Conservation (phyloP, 1,140 invertebrate species). For the Drosophila leontia region DNA sequence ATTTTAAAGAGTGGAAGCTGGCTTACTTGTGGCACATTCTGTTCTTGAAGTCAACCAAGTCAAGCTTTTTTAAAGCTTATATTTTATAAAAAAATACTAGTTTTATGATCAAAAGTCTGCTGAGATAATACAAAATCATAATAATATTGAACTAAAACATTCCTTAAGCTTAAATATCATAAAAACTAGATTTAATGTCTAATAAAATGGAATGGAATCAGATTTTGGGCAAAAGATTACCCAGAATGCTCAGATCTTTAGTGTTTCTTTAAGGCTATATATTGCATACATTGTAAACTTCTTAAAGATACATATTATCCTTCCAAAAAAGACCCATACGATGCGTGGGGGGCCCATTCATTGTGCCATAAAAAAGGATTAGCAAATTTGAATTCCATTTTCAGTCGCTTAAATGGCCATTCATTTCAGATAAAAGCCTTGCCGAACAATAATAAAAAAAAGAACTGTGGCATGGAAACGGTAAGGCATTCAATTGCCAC, state of each 20-base stretch:
- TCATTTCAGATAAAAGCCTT: background rate
- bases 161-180: background rate
- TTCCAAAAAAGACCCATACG: background rate
- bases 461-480: constrained; percentile 7
- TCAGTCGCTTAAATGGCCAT: constrained; percentile 8
- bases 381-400: constrained; percentile 3
- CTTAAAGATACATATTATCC: background rate
- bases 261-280: background rate
- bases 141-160: background rate
- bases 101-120: background rate
- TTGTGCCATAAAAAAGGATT: constrained; percentile 36
- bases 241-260: background rate
- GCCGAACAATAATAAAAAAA: constrained; percentile 1
- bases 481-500: constrained; percentile 14
- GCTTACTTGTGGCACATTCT: too few relatives aligned
- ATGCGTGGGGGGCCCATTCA: background rate
- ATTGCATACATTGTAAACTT: constrained; percentile 8
- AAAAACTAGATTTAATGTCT: background rate
- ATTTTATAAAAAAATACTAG: background rate
- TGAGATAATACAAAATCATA: background rate
- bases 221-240: background rate
- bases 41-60: background rate
- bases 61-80: background rate
- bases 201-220: background rate
- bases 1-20: background rate